A percentile compares a stretch with the other conserved stretches of the same genome.
Evolutionary conservation across 2,113 vertebrate species (phyloP).

Genomic region (Burhinus bistriatus): DNA sequence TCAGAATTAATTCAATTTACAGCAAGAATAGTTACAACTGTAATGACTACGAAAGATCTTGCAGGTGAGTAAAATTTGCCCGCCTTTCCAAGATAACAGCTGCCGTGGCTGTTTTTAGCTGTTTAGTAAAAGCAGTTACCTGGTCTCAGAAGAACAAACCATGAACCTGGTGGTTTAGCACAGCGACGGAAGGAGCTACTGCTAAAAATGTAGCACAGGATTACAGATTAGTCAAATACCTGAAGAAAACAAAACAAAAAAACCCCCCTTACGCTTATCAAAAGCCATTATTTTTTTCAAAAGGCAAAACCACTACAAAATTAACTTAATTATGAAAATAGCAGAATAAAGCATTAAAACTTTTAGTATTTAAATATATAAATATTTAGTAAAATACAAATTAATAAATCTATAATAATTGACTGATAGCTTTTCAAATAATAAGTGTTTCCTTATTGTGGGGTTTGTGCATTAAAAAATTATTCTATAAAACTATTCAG

Average conservation of each 20-base stretch:
- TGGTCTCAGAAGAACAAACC: not conserved
- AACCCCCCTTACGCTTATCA: not conserved
- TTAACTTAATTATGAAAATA: not conserved
- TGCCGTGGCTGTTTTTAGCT: not conserved
- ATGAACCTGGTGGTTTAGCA: not conserved
- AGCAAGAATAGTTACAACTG: constrained; percentile 91
- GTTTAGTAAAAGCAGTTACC: not conserved
- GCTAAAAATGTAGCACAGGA: not conserved
- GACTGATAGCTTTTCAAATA: not conserved
- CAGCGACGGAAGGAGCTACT: not conserved
- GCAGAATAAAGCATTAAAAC: not conserved
- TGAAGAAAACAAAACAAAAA: not conserved
- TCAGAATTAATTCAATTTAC: constrained; percentile 54
- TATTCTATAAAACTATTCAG: not conserved
- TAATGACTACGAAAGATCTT: constrained; percentile 85
- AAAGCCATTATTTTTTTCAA: not conserved
- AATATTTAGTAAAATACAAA: not conserved
- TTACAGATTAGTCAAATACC: not conserved
- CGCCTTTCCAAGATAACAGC: not conserved
- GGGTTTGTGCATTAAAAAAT: not conserved
- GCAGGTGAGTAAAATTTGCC: constrained; percentile 77
- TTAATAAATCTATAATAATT: not conserved
- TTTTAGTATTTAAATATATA: not conserved
- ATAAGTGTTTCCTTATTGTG: not conserved
- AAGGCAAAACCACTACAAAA: not conserved